These are phyloP conservation scores for Cygnus atratus DNA, from an alignment of 2,113 vertebrate species.

Conservation along the genomic window DNA sequence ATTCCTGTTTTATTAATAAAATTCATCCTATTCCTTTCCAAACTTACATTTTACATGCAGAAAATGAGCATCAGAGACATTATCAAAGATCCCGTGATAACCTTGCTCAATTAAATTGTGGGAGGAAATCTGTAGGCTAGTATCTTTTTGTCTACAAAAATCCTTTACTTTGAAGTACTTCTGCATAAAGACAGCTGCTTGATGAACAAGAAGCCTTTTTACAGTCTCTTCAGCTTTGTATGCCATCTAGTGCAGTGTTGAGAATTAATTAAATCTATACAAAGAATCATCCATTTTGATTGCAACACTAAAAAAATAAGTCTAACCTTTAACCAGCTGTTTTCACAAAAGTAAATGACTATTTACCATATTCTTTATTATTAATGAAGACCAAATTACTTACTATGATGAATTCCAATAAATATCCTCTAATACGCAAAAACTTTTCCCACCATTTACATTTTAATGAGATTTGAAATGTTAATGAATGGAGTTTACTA, in stretches of 20 bases:
- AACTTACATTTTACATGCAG: not conserved
- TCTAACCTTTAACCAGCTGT: constrained; percentile 53
- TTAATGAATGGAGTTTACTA: constrained; percentile 69
- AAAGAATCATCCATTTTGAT: constrained; percentile 26
- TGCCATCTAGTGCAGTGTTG: not conserved
- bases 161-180: not conserved
- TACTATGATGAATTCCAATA: constrained; percentile 53
- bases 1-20: not conserved
- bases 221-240: not conserved
- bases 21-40: not conserved
- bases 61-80: not conserved
- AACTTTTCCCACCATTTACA: constrained; percentile 58
- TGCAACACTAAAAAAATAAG: not conserved
- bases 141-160: not conserved
- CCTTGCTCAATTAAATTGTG: not conserved
- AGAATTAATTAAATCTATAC: not conserved
- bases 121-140: not conserved
- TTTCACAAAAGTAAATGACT: constrained; percentile 43
- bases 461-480: constrained; percentile 74
- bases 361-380: constrained; percentile 52
- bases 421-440: constrained; percentile 42
- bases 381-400: constrained; percentile 53
- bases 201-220: not conserved
- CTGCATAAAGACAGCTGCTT: rapidly evolving
- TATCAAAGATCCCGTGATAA: not conserved